Base-by-base conservation (phyloP, 2,113 vertebrate species). In the Pontoporia blainvillei region DNA sequence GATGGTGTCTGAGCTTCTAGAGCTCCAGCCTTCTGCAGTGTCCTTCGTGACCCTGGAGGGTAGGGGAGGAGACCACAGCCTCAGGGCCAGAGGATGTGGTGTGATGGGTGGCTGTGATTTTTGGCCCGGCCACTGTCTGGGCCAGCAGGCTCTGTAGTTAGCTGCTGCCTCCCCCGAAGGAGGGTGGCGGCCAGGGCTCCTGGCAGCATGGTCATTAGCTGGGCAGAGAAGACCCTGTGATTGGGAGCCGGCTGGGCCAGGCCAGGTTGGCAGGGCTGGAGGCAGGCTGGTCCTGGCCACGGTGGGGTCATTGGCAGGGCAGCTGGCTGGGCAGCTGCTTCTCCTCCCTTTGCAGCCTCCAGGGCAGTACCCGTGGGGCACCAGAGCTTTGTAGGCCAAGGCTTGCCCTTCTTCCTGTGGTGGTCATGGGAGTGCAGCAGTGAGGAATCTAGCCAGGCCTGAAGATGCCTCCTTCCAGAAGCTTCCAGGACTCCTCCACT, bases 21-120 rank as follows among this genome's bases (percentile, higher is more conserved):
- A 31, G 81, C 54, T n/a, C 82, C 36, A 59, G 79, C 54, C 44
- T 95, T 95, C 96, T 94, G 90, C 92, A 76, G 83, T 95, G 84
- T 96, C 97, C 92, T 96, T 59, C 3, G 3, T 91, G 96, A 96
- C 95, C 89, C 96, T 95, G 91, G 57, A 78, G 72, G 85, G 84
- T 85, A 69, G 89, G 85, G 73, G 75, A 90, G 46, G 96, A 93
- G 86, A 86, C 94, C 90, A 93, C 86, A 81, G 92, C 66, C 23
- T 21, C 49, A 41, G 83, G 39, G 73, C 73, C 84, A 66, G 94
- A 97, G 96, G 96, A 96, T 97, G 97, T 97, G 97, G 96, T 94
- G 1, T 49, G 87, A 67, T 18, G 27, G 62, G 93, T 6, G 20
- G 76, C 94, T 94, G 89, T 96, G 96, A 96, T 97, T 97, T 94